Conservation (phyloP, 2,113 vertebrate species). For the Dendrocopos noguchii region DNA sequence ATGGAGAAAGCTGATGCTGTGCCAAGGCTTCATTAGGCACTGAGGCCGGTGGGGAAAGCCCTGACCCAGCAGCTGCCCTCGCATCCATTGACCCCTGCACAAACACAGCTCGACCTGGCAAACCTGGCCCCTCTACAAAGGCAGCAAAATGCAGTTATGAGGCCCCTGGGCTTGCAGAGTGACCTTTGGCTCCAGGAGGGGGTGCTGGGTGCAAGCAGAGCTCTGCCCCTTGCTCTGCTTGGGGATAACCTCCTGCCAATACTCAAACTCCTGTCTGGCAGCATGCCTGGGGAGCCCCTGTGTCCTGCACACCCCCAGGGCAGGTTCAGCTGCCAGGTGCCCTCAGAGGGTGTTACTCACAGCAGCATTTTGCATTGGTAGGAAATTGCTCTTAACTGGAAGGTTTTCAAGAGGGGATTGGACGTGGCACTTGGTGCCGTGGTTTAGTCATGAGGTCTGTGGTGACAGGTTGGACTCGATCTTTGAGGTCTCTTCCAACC, state of each 20-base stretch:
- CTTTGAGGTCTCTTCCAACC: too few relatives aligned
- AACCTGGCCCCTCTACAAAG: neutral
- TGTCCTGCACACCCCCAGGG: neutral
- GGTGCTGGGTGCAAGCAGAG: neutral
- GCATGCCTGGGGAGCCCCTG: neutral
- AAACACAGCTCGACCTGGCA: neutral
- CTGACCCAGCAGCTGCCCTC: neutral
- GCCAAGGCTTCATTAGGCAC: rapidly evolving
- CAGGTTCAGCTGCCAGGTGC: neutral
- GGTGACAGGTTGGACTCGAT: too few relatives aligned
- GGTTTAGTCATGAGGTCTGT: too few relatives aligned
- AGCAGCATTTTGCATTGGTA: rapidly evolving
- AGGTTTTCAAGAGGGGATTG: too few relatives aligned
- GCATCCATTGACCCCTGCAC: rapidly evolving
- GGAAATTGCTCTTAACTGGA: neutral
- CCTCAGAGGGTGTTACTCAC: neutral
- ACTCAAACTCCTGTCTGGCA: neutral
- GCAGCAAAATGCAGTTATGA: neutral
- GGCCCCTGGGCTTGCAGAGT: neutral
- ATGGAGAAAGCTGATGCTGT: rapidly evolving
- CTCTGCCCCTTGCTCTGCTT: neutral
- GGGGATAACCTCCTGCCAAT: neutral
- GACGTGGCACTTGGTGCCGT: too few relatives aligned
- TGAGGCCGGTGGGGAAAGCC: neutral
- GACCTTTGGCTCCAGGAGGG: neutral